phyloP scores from a whole-genome alignment of 1,140 invertebrate genomes.

The Drosophila triauraria region DNA sequence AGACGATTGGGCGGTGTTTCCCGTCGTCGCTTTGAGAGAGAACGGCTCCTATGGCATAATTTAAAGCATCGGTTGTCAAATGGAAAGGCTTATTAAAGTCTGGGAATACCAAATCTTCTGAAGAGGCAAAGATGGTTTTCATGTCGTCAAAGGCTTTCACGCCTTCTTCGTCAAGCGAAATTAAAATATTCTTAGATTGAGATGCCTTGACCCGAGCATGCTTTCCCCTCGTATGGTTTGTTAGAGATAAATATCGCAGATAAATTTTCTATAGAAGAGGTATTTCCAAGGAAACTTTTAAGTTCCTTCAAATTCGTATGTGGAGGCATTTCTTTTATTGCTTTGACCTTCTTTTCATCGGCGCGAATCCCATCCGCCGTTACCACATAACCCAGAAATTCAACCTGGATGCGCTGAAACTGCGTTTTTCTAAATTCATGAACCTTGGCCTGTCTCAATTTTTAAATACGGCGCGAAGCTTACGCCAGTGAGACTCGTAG shows the following conservation, averaged over 20 bases:
- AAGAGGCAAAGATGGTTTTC: not conserved
- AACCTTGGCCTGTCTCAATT: not conserved
- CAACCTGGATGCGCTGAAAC: not conserved
- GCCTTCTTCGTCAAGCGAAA: slow-evolving; percentile 2
- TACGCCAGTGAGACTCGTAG: not conserved
- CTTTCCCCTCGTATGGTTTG: slow-evolving; percentile 1
- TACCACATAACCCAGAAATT: not conserved
- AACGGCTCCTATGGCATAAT: not conserved
- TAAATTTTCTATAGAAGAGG: not conserved
- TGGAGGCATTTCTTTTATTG: not conserved
- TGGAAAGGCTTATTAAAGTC: slow-evolving; percentile 8
- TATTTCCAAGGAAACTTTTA: not conserved
- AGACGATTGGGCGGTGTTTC: too few species aligned
- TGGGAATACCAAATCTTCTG: not conserved
- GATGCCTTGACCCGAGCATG: not conserved
- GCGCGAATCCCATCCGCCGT: not conserved
- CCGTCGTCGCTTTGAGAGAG: too few species aligned
- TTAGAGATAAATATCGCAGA: slow-evolving; percentile 3
- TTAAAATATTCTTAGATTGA: slow-evolving; percentile 3
- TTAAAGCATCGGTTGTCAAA: not conserved
- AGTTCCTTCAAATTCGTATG: not conserved
- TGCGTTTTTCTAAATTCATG: slow-evolving; percentile 5
- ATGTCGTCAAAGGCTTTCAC: not conserved
- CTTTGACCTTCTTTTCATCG: not conserved
- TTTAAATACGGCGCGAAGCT: not conserved